Conservation (phyloP, 2,888 invertebrate genomes). For the Dynastes grantii region DNA sequence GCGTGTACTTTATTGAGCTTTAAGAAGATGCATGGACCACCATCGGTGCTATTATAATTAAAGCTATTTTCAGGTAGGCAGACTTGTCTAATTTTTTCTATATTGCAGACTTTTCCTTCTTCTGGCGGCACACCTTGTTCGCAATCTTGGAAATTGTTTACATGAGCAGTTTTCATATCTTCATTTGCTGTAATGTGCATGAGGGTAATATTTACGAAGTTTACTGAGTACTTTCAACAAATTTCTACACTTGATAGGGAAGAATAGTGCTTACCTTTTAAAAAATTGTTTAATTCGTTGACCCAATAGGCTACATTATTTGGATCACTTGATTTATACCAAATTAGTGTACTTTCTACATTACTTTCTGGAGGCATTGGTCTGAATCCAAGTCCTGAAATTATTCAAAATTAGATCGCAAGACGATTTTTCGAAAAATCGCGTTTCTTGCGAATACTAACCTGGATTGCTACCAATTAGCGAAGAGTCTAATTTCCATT, state of each 20-base stretch:
- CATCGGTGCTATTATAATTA: constrained; percentile 83
- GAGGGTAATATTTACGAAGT: not conserved
- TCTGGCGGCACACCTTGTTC: constrained; percentile 76
- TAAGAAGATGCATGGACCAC: constrained; percentile 95
- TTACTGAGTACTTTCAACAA: too few relatives aligned
- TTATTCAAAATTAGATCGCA: constrained; percentile 38
- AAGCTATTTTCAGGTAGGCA: constrained; percentile 87
- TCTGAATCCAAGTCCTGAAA: constrained; percentile 93
- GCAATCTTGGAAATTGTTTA: constrained; percentile 70
- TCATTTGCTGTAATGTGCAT: constrained; percentile 64
- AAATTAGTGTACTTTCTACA: constrained; percentile 96
- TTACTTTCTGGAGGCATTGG: constrained; percentile 95
- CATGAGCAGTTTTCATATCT: constrained; percentile 70
- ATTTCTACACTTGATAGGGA: too few relatives aligned
- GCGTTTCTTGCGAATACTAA: constrained; percentile 65
- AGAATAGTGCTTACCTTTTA: constrained; percentile 76
- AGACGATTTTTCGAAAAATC: not conserved
- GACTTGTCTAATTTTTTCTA: constrained; percentile 78
- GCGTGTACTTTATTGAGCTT: constrained; percentile 92
- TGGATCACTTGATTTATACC: constrained; percentile 88
- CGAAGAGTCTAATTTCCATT: constrained; percentile 90
- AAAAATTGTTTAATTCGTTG: constrained; percentile 81
- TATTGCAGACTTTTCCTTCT: constrained; percentile 85
- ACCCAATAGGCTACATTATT: constrained; percentile 89
- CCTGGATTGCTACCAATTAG: constrained; percentile 96